These are phyloP conservation scores for Lasioglossum calceatum DNA, from an alignment of 2,888 invertebrate species.

Conservation along the genomic window DNA sequence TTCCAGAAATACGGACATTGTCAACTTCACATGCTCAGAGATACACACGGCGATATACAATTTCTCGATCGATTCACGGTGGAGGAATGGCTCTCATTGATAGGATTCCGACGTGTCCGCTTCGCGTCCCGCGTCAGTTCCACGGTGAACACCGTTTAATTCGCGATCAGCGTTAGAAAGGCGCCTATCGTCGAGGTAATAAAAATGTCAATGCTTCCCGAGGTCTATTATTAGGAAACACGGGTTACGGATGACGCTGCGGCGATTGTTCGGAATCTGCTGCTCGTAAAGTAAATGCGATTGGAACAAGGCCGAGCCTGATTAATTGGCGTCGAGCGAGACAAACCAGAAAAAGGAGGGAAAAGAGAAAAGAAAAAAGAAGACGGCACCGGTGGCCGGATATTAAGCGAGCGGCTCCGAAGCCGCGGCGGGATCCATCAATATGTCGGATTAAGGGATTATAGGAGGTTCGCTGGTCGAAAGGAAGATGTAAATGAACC, in stretches of 20 bases:
- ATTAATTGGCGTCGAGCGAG: slow-evolving; percentile 9
- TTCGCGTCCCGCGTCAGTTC: background rate
- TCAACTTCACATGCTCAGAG: background rate
- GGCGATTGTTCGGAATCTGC: slow-evolving; percentile 14
- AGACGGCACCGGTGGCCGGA: background rate
- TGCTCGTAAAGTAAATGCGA: slow-evolving; percentile 10
- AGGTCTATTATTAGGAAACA: slow-evolving; percentile 20
- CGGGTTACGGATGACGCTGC: background rate
- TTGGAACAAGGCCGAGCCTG: background rate
- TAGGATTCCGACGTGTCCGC: background rate
- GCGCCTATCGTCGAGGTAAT: slow-evolving; percentile 13
- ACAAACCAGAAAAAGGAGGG: background rate
- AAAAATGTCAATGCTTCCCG: slow-evolving; percentile 16
- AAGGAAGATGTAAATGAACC: slow-evolving; percentile 27
- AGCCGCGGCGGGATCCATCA: slow-evolving; percentile 20
- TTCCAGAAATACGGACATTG: background rate
- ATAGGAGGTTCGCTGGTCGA: slow-evolving; percentile 7
- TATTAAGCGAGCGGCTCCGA: slow-evolving; percentile 9
- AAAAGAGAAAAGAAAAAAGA: background rate
- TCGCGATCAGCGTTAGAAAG: slow-evolving; percentile 13
- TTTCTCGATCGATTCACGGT: background rate
- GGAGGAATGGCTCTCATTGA: background rate
- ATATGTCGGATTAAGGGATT: slow-evolving; percentile 39
- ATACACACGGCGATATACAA: background rate
- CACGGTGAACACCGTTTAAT: background rate